Evolutionary conservation across 2,113 vertebrate species (phyloP), one percentile per base, ranked within the genome.

Genomic region (Otis tarda): DNA sequence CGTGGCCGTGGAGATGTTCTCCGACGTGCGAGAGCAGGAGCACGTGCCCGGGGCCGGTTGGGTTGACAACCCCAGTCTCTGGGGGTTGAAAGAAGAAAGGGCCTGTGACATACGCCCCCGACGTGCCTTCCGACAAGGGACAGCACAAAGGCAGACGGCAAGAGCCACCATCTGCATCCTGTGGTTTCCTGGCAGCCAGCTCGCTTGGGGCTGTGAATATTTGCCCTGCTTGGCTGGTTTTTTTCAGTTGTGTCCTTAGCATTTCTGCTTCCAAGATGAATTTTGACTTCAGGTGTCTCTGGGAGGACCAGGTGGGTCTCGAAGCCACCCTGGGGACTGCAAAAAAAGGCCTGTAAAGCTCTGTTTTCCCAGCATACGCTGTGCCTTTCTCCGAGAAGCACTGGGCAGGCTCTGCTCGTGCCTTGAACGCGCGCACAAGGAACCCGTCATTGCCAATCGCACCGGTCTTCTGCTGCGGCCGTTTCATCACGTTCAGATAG

Each of bases 211-310:
- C 59, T 37, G 31, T 0, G 3, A n/a, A 5, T 14, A 5, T 23
- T 37, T 79, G 78, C 65, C 69, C 64, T 50, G 27, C 82, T 76
- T 28, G 47, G 50, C 41, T 52, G 39, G 23, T 35, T 8, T 12
- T 37, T 76, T 82, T 80, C 9, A 7, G 19, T 64, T 35, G 63
- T 53, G 85, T 90, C 89, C 90, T 75, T 63, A 67, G 57, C 89
- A 87, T 93, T 94, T 96, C 94, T 94, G 65, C 69, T 93, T 95
- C 92, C 77, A 35, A 68, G 57, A 77, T 18, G 61, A 77, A 64
- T 82, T 85, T 70, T 70, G 71, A 90, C 55, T 89, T 70, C 4
- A 17, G 30, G 20, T 52, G 55, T 70, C 31, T 63, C 83, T 77
- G 68, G 49, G 63, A 80, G 57, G 41, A 90, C 37, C 43, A 39